Percentiles rank a stretch among this genome's conserved stretches.
phyloP scores from a whole-genome alignment of 2,113 vertebrate genomes.

The Spermophilus dauricus region DNA sequence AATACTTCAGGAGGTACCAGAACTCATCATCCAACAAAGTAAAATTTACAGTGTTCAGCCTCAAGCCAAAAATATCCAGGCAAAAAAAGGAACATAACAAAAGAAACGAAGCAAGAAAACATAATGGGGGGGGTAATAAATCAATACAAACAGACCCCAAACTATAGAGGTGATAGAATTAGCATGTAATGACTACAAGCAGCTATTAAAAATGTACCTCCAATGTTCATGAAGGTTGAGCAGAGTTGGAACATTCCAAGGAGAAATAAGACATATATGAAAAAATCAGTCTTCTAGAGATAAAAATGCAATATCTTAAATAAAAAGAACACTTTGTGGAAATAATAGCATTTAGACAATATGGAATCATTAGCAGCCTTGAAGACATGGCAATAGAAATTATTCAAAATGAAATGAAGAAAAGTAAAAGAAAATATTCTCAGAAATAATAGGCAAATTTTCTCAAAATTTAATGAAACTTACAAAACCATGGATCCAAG shows the following conservation, averaged over 20 bases:
- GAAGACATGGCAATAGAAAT: not conserved
- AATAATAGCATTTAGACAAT: not conserved
- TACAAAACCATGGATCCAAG: not conserved
- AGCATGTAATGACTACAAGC: not conserved
- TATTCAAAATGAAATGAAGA: not conserved
- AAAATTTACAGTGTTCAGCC: not conserved
- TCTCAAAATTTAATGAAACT: conserved; percentile 1
- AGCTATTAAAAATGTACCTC: not conserved
- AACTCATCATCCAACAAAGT: not conserved
- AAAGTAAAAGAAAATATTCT: not conserved
- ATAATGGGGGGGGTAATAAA: not conserved
- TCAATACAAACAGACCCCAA: not conserved
- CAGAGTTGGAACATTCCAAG: not conserved
- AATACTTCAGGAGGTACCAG: not conserved
- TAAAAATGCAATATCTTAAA: conserved; percentile 5
- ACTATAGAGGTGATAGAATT: not conserved
- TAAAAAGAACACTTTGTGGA: not conserved
- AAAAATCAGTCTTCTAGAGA: not conserved
- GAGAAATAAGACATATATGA: not conserved
- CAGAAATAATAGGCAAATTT: not conserved
- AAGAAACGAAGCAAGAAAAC: not conserved
- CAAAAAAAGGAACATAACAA: not conserved
- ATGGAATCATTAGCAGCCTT: not conserved
- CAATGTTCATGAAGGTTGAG: not conserved
- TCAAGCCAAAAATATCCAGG: not conserved